Conservation (phyloP, 2,113 vertebrate species). For the Gavia stellata region DNA sequence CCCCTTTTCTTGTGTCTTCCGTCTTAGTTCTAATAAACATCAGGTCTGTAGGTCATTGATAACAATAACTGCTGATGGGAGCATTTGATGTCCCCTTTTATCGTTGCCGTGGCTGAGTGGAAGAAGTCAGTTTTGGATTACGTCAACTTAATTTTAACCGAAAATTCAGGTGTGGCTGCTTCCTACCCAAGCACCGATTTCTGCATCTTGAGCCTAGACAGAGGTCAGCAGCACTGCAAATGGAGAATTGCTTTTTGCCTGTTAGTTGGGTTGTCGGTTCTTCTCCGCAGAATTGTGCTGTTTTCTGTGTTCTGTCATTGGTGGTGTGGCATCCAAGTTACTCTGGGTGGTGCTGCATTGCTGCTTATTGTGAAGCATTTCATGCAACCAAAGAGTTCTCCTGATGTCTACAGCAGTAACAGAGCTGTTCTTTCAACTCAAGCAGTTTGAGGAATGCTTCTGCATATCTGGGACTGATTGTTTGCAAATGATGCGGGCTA, state of each 20-base stretch:
- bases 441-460: background rate
- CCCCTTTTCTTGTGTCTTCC: background rate
- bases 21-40: background rate
- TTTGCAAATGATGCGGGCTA: background rate
- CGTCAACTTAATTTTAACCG: background rate
- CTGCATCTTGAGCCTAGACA: background rate
- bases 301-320: background rate
- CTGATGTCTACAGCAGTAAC: background rate
- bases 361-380: background rate
- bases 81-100: background rate
- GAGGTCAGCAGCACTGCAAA: background rate
- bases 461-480: rapidly evolving
- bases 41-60: background rate
- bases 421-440: background rate
- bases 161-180: background rate
- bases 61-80: background rate
- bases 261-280: background rate
- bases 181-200: background rate
- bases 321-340: background rate
- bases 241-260: background rate
- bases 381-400: background rate
- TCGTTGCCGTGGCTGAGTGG: background rate
- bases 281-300: background rate
- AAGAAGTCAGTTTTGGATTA: background rate
- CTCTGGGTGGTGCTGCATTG: background rate